Evolutionary conservation across 2,113 vertebrate species (phyloP).

Genomic region (Cygnus buccinator): DNA sequence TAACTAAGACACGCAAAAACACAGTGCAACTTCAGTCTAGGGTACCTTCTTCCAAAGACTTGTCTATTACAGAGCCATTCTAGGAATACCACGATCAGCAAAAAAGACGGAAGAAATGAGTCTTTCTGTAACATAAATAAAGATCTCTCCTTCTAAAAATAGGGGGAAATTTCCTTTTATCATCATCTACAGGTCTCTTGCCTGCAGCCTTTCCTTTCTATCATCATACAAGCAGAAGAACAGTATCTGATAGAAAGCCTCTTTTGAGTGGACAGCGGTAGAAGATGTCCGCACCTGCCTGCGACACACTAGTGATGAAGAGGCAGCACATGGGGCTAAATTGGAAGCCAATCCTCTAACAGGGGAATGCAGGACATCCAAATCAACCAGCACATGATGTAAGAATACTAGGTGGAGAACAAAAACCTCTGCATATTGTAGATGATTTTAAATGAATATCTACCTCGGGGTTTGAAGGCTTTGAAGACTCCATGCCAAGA

Average conservation of each 20-base stretch:
- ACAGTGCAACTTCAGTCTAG: background rate
- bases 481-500: background rate
- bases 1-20: conserved; percentile 33
- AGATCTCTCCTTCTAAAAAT: conserved; percentile 34
- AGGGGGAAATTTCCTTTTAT: background rate
- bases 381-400: background rate
- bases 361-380: background rate
- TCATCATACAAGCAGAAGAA: background rate
- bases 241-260: background rate
- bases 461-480: background rate
- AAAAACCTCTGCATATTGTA: background rate
- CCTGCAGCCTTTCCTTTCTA: background rate
- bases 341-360: background rate
- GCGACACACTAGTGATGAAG: background rate
- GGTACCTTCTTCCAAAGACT: conserved; percentile 45
- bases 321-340: background rate
- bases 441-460: background rate
- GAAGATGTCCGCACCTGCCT: background rate
- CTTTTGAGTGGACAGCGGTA: background rate
- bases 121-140: conserved; percentile 48
- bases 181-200: background rate
- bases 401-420: background rate
- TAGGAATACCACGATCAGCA: conserved; percentile 43
- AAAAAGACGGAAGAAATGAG: conserved; percentile 56
- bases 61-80: conserved; percentile 39